Base-by-base conservation (phyloP, 2,888 invertebrate species). In the Eremobia ochroleuca region DNA sequence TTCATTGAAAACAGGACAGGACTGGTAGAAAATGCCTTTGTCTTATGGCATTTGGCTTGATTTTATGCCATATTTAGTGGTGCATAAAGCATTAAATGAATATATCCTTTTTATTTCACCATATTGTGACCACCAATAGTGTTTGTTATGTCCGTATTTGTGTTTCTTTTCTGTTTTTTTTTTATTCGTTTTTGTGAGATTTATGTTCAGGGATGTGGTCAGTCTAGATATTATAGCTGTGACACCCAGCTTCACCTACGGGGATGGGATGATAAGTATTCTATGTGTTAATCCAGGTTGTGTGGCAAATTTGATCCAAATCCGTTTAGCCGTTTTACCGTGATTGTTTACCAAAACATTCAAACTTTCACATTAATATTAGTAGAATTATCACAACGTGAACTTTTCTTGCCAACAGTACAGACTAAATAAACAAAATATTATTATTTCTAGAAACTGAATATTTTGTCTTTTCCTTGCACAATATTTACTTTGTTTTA, bases 401-500 rank as follows among this genome's bases (percentile, higher is more conserved):
- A 55, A 55, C 52, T n/a, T 11, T 11, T 11, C 13, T 55, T 55
- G 1, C 25, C 15, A 49, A 61, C 21, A 25, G 9, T 25, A 31
- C 1, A 21, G 15, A 55, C n/a, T 34, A 52, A 28, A 61, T 43
- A 15, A 55, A 37, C 21, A 76, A 46, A 55, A n/a, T 3, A 31
- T 4, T 18, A 25, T 61, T 52, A 31, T 66, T 66, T 81, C 46
- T 64, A 43, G 25, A 46, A 58, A 64, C 40, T 34, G 43, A 76
- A 52, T 52, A 4, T 43, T 59, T 61, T 11, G 9, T 68, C 1
- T 58, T 40, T 37, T 52, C 21, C 34, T 73, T 73, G 46, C 28
- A 28, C 9, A 28, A 2, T 55, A 59, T 84, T 69, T 72, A 65
- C 31, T 46, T 64, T 68, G 25, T 52, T 25, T 40, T 34, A 34